Evolutionary conservation across 2,888 invertebrate genomes (phyloP), one percentile per base, ranked within the genome.

Genomic region (Listrodromus nycthemerus): DNA sequence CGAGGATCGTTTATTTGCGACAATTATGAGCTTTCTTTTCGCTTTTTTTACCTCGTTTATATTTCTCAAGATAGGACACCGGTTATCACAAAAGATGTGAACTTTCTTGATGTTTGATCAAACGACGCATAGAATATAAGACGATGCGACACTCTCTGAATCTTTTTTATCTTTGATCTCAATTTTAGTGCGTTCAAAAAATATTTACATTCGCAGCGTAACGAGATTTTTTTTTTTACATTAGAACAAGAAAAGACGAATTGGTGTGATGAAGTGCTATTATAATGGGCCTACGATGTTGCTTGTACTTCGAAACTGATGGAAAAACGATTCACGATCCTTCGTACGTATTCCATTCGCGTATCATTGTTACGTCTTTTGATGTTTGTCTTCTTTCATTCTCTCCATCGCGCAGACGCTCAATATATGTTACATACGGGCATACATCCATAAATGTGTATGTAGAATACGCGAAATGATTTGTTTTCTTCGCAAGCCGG

Each of bases 141-240:
- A 50, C 24, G 19, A 61, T 61, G 75, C 75, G 65, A 33, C 67
- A 58, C 37, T 10, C 5, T 30, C 24, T 61, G 24, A 50, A 55
- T 61, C n/a, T 66, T 63, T 67, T 10, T 16, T 45, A n/a, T 83
- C 77, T 67, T 78, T 65, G 67, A 75, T 75, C 75, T 80, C 66
- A 61, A 37, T 83, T 85, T 85, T 83, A 74, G 80, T 80, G 81
- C 85, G 65, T 85, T 76, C 67, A 50, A 83, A 63, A 85, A 83
- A 74, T 83, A 83, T 85, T 83, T 83, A 85, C 85, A 80, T 75
- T 66, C 65, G 69, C 82, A 33, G 58, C 33, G 65, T 45, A 65
- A 73, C 76, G 71, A 76, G 41, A 79, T 71, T 73, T 73, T 48
- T 41, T 75, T 63, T 4, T 24, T 37, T 66, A 27, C 19, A 33